A percentile compares a stretch with the other conserved stretches of the same genome.
Conservation (phyloP, 2,888 invertebrate genomes). For the Harmothoe impar region DNA sequence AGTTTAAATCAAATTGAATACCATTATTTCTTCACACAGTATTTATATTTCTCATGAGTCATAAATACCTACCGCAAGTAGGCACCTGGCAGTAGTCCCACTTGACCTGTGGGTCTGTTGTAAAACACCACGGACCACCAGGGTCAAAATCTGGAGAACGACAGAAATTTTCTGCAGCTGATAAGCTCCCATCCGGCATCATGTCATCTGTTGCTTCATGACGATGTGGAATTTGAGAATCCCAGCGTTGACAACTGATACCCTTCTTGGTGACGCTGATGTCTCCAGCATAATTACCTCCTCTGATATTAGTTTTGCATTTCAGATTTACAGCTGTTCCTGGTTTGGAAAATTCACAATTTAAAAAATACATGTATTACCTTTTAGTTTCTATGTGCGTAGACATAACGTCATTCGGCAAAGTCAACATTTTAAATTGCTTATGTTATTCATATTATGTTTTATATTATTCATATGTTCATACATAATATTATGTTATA, state of each 20-base stretch:
- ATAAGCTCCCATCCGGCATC: not conserved
- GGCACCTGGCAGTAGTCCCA: conserved; percentile 51
- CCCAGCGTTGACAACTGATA: conserved; percentile 38
- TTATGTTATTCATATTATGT: too few species aligned
- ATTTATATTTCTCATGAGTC: too few species aligned
- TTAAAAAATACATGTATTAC: too few species aligned
- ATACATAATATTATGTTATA: too few species aligned
- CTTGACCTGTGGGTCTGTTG: conserved; percentile 24
- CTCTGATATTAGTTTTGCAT: conserved; percentile 42
- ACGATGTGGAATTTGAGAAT: not conserved
- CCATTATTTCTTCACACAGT: too few species aligned
- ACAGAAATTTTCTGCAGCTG: conserved; percentile 44
- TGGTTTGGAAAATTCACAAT: too few species aligned
- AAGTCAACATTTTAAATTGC: too few species aligned
- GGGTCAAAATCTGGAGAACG: conserved; percentile 56
- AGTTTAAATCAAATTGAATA: too few species aligned
- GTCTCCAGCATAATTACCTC: conserved; percentile 26
- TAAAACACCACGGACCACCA: conserved; percentile 55
- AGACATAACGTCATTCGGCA: too few species aligned
- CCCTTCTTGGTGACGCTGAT: not conserved
- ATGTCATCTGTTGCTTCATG: conserved; percentile 9
- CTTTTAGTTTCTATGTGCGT: too few species aligned
- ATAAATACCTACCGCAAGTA: conserved; percentile 4
- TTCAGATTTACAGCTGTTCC: not conserved
- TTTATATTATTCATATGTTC: too few species aligned